These are phyloP conservation scores for Halisarca cf. caerulea DNA, from an alignment of 37 sponge, comb jelly and placozoan species.

Conservation along the genomic window DNA sequence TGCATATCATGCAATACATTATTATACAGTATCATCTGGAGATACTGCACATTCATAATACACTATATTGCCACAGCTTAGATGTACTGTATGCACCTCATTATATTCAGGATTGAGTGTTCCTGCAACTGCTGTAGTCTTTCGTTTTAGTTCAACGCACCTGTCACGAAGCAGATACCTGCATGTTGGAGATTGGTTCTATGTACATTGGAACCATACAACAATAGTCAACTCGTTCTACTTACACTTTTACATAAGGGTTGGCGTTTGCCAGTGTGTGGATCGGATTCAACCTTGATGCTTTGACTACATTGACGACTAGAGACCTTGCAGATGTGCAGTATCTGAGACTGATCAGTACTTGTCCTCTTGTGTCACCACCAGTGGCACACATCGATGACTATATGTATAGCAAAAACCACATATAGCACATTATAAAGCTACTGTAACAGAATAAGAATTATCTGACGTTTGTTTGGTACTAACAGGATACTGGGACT, in stretches of 20 bases:
- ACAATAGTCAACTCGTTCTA: neutral
- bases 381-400: too few relatives aligned
- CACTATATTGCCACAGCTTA: too few relatives aligned
- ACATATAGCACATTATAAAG: neutral
- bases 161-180: neutral
- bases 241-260: constrained; percentile 27
- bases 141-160: neutral
- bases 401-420: too few relatives aligned
- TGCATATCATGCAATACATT: neutral
- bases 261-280: neutral
- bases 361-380: neutral
- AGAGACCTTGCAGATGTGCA: neutral
- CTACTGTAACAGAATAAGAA: too few relatives aligned
- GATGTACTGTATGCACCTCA: too few relatives aligned
- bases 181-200: neutral
- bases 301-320: neutral
- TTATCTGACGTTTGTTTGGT: too few relatives aligned
- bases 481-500: constrained; percentile 16
- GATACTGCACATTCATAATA: too few relatives aligned
- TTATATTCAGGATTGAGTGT: constrained; percentile 9
- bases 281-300: neutral
- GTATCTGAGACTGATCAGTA: neutral
- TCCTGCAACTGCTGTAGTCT: neutral
- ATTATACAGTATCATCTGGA: neutral
- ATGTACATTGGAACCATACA: too few relatives aligned